These are phyloP conservation scores for Pyrrhura leucotis DNA, from an alignment of 2,797 vertebrate species.

Conservation along the genomic window DNA sequence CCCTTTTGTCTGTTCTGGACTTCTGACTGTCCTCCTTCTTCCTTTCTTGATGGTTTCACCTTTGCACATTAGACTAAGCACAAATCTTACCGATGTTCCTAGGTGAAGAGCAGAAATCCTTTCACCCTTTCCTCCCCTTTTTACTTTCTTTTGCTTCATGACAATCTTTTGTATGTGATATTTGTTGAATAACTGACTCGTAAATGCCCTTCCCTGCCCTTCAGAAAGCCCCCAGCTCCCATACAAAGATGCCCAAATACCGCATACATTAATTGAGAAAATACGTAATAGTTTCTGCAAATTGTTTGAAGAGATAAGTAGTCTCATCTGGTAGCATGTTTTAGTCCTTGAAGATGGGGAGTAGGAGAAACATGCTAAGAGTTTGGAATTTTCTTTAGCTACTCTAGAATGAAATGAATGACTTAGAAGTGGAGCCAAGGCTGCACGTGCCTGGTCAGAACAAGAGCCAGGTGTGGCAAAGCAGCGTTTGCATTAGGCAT, in stretches of 20 bases:
- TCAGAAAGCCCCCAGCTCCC: neutral
- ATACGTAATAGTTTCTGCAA: neutral
- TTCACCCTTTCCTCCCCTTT: neutral
- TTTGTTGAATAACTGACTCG: neutral
- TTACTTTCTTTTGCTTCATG: neutral
- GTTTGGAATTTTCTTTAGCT: constrained; percentile 1
- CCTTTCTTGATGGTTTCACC: neutral
- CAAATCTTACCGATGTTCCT: neutral
- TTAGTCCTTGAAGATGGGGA: constrained; percentile 15
- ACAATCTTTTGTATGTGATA: neutral
- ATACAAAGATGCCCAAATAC: neutral
- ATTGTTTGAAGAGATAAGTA: neutral
- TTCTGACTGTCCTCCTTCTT: neutral
- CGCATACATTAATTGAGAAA: constrained; percentile 11
- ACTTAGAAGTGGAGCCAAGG: neutral
- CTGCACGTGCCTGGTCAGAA: neutral
- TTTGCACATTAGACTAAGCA: neutral
- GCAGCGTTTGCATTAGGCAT: neutral
- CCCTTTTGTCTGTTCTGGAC: neutral
- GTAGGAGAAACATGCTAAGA: neutral
- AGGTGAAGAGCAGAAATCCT: neutral
- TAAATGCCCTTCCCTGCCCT: neutral
- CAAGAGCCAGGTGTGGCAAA: neutral
- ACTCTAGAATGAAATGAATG: neutral
- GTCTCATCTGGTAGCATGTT: neutral